phyloP scores from a whole-genome alignment of 2,113 vertebrate species.

The Odobenus rosmarus region DNA sequence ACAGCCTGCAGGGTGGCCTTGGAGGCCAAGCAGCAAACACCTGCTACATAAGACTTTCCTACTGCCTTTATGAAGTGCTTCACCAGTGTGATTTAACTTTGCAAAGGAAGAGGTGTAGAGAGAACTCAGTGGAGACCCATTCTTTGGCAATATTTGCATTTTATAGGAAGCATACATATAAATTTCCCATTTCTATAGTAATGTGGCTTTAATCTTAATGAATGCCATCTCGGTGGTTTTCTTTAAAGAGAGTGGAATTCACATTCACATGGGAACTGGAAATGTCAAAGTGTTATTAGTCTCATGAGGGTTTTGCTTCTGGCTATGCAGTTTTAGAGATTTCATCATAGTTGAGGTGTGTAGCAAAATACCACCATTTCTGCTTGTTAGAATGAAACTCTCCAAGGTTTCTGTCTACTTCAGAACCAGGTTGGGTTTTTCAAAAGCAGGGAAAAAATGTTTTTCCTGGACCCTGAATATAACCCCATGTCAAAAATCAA shows the following conservation, averaged over 20 bases:
- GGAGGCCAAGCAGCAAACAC: neutral
- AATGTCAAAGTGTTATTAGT: constrained; percentile 73
- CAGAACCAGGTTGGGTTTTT: constrained; percentile 59
- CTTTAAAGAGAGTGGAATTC: constrained; percentile 71
- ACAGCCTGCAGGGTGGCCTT: constrained; percentile 32
- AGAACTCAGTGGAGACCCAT: constrained; percentile 70
- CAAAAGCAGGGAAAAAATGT: neutral
- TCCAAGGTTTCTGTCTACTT: constrained; percentile 53
- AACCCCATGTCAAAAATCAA: constrained; percentile 52
- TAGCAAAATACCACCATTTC: constrained; percentile 71
- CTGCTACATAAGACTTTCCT: constrained; percentile 45
- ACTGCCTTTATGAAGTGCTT: constrained; percentile 39
- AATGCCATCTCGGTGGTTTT: constrained; percentile 66
- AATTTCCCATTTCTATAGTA: constrained; percentile 72
- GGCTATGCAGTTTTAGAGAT: constrained; percentile 56
- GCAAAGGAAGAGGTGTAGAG: constrained; percentile 49
- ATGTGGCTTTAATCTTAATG: constrained; percentile 75
- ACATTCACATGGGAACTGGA: constrained; percentile 63
- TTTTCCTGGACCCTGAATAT: constrained; percentile 4
- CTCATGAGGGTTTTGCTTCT: constrained; percentile 64
- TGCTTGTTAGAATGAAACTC: constrained; percentile 52
- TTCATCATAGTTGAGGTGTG: constrained; percentile 61
- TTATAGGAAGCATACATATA: constrained; percentile 71
- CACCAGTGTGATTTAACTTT: constrained; percentile 66
- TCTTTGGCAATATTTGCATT: constrained; percentile 78